Evolutionary conservation across 1,140 invertebrate genomes (phyloP).

Genomic region (Portunus trituberculatus): DNA sequence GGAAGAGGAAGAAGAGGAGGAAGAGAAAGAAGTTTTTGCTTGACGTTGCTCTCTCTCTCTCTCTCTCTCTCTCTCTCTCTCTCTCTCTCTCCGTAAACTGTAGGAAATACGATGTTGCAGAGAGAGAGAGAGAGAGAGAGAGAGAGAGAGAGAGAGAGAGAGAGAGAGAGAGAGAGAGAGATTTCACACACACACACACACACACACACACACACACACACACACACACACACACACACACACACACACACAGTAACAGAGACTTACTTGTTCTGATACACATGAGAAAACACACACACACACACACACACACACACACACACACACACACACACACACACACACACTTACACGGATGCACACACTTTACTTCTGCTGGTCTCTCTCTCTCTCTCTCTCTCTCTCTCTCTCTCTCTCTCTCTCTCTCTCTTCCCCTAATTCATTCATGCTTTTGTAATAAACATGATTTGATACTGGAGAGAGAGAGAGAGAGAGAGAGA

Average conservation of each 20-base stretch:
- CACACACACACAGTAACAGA: background rate
- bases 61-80: no score
- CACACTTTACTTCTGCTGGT: no score
- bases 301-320: slow-evolving; percentile 16
- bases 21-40: background rate
- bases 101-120: no score
- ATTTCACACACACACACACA: background rate
- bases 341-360: background rate
- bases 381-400: slow-evolving; percentile 20
- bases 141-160: no score
- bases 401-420: background rate
- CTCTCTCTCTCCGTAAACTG: no score
- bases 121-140: no score
- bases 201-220: background rate
- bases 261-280: background rate
- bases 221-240: background rate
- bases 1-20: background rate
- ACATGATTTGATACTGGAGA: background rate
- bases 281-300: background rate
- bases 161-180: no score
- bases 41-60: background rate
- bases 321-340: slow-evolving; percentile 15
- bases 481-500: background rate
- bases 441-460: background rate
- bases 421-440: no score